Conservation (phyloP, 2,888 invertebrate species). For the Amorpha juglandis region DNA sequence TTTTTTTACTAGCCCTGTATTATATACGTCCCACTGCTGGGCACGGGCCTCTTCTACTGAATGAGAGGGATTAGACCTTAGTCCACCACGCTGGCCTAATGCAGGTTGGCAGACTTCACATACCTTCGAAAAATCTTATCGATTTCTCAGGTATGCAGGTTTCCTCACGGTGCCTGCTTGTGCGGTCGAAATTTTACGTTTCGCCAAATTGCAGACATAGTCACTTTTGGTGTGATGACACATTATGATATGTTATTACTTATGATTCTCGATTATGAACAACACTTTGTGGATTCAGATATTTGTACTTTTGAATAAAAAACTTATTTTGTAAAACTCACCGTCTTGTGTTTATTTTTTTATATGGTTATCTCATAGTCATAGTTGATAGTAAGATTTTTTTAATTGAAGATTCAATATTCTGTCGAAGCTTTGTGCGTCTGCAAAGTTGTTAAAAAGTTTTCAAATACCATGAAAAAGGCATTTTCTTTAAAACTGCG, state of each 20-base stretch:
- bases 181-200: slow-evolving; percentile 21
- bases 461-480: slow-evolving; percentile 10
- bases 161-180: neutral
- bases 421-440: slow-evolving; percentile 12
- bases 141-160: too few relatives aligned
- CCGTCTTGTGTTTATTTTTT: neutral
- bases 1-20: too few relatives aligned
- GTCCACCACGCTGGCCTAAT: too few relatives aligned
- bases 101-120: too few relatives aligned
- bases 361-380: too few relatives aligned
- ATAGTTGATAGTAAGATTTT: neutral
- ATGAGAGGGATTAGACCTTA: too few relatives aligned
- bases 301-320: neutral
- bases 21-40: too few relatives aligned
- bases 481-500: slow-evolving; percentile 5
- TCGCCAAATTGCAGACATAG: neutral
- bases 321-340: neutral
- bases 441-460: slow-evolving; percentile 17
- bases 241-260: neutral
- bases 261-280: neutral
- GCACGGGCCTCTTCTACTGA: too few relatives aligned
- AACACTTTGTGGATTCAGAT: neutral
- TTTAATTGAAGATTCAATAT: slow-evolving; percentile 6
- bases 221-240: neutral
- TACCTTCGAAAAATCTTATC: too few relatives aligned